These are phyloP conservation scores for Barbus barbus DNA, from an alignment of 2,113 vertebrate species.

Conservation along the genomic window DNA sequence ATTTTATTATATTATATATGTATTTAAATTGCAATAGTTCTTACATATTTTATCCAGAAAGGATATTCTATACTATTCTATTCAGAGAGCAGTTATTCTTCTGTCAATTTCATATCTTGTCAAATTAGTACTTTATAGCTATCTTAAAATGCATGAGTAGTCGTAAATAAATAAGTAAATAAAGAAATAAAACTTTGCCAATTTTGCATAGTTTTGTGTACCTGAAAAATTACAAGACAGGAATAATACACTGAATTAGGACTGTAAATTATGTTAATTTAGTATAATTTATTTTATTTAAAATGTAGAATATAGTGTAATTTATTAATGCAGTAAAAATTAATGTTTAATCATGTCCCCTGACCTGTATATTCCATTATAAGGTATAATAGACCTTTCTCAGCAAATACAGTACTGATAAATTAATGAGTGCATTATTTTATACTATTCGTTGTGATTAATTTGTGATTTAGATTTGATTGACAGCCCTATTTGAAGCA, in stretches of 20 bases:
- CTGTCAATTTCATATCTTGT: background rate
- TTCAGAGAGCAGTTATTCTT: background rate
- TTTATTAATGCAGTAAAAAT: background rate
- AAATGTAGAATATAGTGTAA: background rate
- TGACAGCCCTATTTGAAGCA: background rate
- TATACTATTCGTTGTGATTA: background rate
- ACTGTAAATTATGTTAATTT: background rate
- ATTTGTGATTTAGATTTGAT: background rate
- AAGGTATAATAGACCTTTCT: background rate
- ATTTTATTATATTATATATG: too few species aligned
- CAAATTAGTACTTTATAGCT: background rate
- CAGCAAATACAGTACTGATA: background rate
- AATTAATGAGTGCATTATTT: background rate
- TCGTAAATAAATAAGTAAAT: background rate
- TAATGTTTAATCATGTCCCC: background rate
- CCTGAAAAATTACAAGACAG: background rate
- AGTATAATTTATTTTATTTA: background rate
- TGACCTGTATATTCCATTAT: background rate
- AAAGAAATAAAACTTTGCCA: background rate
- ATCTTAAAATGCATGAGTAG: background rate
- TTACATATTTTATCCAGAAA: too few species aligned
- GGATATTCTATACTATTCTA: too few species aligned
- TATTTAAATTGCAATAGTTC: too few species aligned
- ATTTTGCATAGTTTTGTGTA: background rate
- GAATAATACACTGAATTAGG: background rate